phyloP scores from a whole-genome alignment of 2,113 vertebrate genomes.

The Hippoglossus stenolepis region DNA sequence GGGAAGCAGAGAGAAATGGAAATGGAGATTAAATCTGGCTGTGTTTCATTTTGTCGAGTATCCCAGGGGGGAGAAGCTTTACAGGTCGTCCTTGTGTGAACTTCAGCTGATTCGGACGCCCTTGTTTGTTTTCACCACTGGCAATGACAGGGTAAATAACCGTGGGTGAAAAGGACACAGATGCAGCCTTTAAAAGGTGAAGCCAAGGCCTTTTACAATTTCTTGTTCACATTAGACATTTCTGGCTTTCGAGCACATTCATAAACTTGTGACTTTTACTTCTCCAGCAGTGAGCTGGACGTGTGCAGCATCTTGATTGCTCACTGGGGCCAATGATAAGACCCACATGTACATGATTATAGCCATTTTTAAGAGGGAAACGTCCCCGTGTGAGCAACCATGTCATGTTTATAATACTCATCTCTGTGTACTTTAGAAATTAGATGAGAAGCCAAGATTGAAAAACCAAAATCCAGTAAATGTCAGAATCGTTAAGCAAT shows the following conservation, averaged over 20 bases:
- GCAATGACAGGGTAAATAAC: not conserved
- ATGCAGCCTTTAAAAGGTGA: not conserved
- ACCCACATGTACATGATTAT: not conserved
- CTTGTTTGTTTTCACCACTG: constrained; percentile 9
- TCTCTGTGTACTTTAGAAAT: no score
- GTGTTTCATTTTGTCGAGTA: constrained; percentile 22
- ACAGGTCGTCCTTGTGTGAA: constrained; percentile 16
- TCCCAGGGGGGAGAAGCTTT: constrained; percentile 1
- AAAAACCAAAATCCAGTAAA: no score
- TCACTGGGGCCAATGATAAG: not conserved
- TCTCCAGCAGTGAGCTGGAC: not conserved
- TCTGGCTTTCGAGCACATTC: not conserved
- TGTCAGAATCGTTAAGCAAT: no score
- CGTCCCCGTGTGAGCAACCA: no score
- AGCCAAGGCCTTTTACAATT: not conserved
- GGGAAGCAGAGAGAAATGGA: constrained; percentile 37
- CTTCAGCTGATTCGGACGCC: constrained; percentile 12
- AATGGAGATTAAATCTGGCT: constrained; percentile 38
- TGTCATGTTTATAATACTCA: no score
- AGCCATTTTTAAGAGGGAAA: no score
- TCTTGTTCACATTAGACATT: not conserved
- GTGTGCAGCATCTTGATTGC: no score
- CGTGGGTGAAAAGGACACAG: constrained; percentile 10
- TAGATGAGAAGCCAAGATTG: no score
- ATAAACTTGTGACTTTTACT: not conserved